These are phyloP conservation scores for Microhierax caerulescens DNA, from an alignment of 2,797 vertebrate genomes.

Conservation along the genomic window DNA sequence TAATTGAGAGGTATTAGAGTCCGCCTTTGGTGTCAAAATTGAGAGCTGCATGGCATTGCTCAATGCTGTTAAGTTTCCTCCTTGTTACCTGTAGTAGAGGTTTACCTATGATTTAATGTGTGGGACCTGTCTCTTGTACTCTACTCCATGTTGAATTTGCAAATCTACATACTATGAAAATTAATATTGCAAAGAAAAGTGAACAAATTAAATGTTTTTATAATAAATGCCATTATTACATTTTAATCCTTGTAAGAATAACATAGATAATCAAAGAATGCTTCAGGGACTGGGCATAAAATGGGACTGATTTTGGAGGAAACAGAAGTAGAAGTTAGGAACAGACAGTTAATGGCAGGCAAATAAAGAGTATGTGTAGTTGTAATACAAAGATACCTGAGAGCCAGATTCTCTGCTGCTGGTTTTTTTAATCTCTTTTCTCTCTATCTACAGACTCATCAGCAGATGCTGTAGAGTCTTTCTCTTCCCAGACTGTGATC, in stretches of 20 bases:
- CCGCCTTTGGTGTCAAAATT: background rate
- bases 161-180: background rate
- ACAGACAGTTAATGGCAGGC: background rate
- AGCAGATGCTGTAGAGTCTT: background rate
- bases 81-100: background rate
- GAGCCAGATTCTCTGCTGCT: background rate
- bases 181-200: background rate
- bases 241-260: background rate
- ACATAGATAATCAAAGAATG: background rate
- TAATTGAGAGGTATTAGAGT: background rate
- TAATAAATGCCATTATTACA: background rate
- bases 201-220: background rate
- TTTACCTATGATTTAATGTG: background rate
- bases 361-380: background rate
- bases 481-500: background rate
- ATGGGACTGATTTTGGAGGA: background rate
- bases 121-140: background rate
- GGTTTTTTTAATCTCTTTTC: background rate
- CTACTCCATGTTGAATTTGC: background rate
- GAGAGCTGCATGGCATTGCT: background rate
- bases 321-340: background rate
- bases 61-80: background rate
- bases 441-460: background rate
- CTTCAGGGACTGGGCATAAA: background rate
- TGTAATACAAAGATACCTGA: background rate